Percentiles rank a stretch among this genome's conserved stretches.
phyloP scores from a whole-genome alignment of 2,888 invertebrate genomes.

The Aphidoletes aphidimyza region DNA sequence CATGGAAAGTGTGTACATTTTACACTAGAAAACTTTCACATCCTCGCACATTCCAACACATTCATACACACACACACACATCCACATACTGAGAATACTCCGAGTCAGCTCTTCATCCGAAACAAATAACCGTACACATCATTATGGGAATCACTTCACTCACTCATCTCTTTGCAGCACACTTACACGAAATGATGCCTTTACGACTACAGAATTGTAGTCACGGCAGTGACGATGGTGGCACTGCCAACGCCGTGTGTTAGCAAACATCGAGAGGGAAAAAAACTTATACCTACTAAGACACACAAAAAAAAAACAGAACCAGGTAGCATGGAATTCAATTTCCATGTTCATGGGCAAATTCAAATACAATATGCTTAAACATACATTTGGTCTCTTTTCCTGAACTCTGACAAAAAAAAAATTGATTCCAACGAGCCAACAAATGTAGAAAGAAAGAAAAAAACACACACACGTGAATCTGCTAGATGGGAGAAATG shows the following conservation, averaged over 20 bases:
- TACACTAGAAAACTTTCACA: conserved; percentile 16
- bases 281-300: too few species aligned
- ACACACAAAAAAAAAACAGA: too few species aligned
- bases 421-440: too few species aligned
- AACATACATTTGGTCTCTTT: conserved; percentile 10
- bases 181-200: conserved; percentile 35
- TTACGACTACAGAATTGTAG: too few species aligned
- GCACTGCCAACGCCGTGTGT: background rate
- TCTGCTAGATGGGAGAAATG: background rate
- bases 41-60: background rate
- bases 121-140: conserved; percentile 49
- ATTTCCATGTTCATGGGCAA: conserved; percentile 19
- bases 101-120: conserved; percentile 18
- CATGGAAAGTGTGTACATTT: background rate
- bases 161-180: conserved; percentile 41
- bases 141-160: conserved; percentile 48
- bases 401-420: background rate
- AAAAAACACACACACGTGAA: too few species aligned
- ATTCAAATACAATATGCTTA: conserved; percentile 49
- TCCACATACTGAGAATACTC: background rate
- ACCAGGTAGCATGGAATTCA: conserved; percentile 19
- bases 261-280: background rate
- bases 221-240: background rate
- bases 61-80: too few species aligned
- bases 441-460: background rate